Evolutionary conservation across 2,888 invertebrate genomes (phyloP).

Genomic region (Bembecia ichneumoniformis): DNA sequence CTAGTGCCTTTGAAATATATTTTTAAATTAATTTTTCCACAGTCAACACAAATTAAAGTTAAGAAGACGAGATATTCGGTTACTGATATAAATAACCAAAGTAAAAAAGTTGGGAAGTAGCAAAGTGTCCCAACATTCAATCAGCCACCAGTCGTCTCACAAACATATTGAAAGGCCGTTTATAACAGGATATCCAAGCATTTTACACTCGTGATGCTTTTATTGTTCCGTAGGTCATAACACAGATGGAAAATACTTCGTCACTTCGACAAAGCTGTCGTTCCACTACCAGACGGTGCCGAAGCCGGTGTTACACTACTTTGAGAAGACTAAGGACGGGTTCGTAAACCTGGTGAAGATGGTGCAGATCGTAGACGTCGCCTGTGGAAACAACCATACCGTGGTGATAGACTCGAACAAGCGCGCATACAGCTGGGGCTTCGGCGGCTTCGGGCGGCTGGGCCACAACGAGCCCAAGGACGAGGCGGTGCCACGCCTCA

Average conservation of each 20-base stretch:
- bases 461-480: constrained; percentile 95
- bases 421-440: constrained; percentile 95
- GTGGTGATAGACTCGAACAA: constrained; percentile 92
- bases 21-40: no score
- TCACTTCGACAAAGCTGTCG: constrained; percentile 88
- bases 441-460: constrained; percentile 93
- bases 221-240: constrained; percentile 78
- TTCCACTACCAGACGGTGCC: constrained; percentile 90
- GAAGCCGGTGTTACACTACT: constrained; percentile 86
- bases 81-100: no score
- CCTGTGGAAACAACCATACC: constrained; percentile 92
- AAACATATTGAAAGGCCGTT: no score
- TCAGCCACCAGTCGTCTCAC: no score
- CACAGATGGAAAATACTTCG: constrained; percentile 95
- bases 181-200: no score
- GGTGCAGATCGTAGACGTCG: constrained; percentile 90
- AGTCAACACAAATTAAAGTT: no score
- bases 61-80: no score
- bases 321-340: constrained; percentile 90
- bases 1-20: no score
- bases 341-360: constrained; percentile 87
- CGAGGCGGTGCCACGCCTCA: constrained; percentile 87
- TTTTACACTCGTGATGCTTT: no score
- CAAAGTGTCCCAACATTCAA: no score
- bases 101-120: no score